Evolutionary conservation across 2,888 invertebrate genomes (phyloP).

Genomic region (Acleris emargana): DNA sequence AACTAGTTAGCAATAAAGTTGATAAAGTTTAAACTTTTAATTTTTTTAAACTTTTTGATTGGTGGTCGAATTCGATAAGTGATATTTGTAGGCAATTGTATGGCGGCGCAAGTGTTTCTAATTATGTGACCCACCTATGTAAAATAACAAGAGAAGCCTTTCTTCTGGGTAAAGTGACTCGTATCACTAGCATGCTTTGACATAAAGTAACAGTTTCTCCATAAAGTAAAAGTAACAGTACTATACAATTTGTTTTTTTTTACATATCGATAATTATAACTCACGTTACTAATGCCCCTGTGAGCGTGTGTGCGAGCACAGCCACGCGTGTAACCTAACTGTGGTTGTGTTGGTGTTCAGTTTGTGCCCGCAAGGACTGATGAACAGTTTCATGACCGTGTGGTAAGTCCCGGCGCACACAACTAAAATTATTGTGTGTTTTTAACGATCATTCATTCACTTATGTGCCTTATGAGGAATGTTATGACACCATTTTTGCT

Average conservation of each 20-base stretch:
- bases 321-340: conserved; percentile 69
- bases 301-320: conserved; percentile 57
- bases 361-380: conserved; percentile 93
- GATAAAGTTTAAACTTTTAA: no score
- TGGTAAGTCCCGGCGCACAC: conserved; percentile 87
- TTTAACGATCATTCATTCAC: conserved; percentile 34
- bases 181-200: neutral
- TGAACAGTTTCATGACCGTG: conserved; percentile 94
- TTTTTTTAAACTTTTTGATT: no score
- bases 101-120: no score
- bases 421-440: conserved; percentile 45
- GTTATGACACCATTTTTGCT: conserved; percentile 25
- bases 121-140: no score
- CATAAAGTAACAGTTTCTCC: neutral
- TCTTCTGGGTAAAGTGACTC: neutral
- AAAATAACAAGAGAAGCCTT: no score
- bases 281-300: conserved; percentile 66
- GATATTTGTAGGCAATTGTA: no score
- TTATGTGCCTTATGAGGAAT: conserved; percentile 19
- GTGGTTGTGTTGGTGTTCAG: conserved; percentile 87
- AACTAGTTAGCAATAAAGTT: no score
- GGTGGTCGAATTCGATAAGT: no score
- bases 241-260: neutral
- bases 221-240: neutral
- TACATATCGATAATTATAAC: neutral